Evolutionary conservation across 2,113 vertebrate species (phyloP).

Genomic region (Tor tambroides): DNA sequence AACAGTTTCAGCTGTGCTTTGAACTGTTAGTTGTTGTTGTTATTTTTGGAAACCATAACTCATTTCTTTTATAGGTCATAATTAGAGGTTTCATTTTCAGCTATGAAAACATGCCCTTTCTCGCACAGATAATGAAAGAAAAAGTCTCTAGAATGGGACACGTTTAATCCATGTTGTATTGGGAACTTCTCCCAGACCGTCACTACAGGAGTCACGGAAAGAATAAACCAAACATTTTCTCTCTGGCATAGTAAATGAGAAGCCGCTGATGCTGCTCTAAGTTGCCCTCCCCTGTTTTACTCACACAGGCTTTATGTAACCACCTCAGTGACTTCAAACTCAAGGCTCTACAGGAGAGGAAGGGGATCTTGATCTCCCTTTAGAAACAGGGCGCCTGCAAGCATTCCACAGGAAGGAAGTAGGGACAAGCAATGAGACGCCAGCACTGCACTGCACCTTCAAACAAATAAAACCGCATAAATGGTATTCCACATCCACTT

Average conservation of each 20-base stretch:
- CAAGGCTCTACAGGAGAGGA: slow-evolving; percentile 42
- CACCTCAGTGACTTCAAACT: slow-evolving; percentile 63
- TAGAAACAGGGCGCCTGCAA: slow-evolving; percentile 60
- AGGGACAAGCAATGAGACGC: slow-evolving; percentile 2
- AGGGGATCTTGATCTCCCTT: slow-evolving; percentile 57
- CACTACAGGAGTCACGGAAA: slow-evolving; percentile 35
- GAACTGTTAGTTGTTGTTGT: not conserved
- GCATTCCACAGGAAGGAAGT: slow-evolving; percentile 60
- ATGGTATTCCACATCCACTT: not conserved
- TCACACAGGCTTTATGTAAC: slow-evolving; percentile 63
- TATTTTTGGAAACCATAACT: slow-evolving; percentile 23
- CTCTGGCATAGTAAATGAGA: slow-evolving; percentile 41
- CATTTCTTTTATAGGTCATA: not conserved
- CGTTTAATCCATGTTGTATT: slow-evolving; percentile 25
- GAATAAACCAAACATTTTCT: slow-evolving; percentile 23
- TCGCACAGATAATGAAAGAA: slow-evolving; percentile 17
- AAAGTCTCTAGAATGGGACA: slow-evolving; percentile 26
- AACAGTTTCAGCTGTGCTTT: not conserved
- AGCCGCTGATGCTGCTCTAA: slow-evolving; percentile 54
- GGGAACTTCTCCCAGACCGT: slow-evolving; percentile 35
- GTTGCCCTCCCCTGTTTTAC: slow-evolving; percentile 59
- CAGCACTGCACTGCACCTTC: not conserved
- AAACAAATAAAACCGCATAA: not conserved
- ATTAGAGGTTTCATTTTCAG: slow-evolving; percentile 27
- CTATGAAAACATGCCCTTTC: slow-evolving; percentile 31